Conservation (phyloP, 2,888 invertebrate species). For the Ochropleura leucogaster region DNA sequence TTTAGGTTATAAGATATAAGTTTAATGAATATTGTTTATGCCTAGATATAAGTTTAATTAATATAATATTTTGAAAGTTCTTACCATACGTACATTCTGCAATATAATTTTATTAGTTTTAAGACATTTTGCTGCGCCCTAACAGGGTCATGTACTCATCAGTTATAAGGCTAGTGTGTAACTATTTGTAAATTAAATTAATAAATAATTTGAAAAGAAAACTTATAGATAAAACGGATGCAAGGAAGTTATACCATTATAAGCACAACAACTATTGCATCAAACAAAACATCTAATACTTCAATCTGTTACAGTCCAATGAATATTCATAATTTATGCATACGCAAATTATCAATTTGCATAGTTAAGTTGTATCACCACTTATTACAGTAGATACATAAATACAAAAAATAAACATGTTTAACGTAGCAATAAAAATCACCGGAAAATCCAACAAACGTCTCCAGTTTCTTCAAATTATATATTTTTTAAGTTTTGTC, state of each 20-base stretch:
- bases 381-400: background rate
- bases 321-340: slow-evolving; percentile 6
- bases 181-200: too few relatives aligned
- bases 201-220: background rate
- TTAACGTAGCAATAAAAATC: background rate
- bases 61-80: too few relatives aligned
- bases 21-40: too few relatives aligned
- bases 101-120: too few relatives aligned
- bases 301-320: background rate
- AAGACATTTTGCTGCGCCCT: too few relatives aligned
- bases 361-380: slow-evolving; percentile 1
- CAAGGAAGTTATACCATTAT: background rate
- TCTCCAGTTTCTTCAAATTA: background rate
- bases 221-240: slow-evolving; percentile 1
- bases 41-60: too few relatives aligned
- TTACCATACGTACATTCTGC: too few relatives aligned
- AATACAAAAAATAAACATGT: background rate
- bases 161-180: too few relatives aligned
- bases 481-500: background rate
- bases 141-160: too few relatives aligned
- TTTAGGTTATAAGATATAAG: too few relatives aligned
- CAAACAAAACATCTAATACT: background rate
- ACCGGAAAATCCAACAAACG: background rate
- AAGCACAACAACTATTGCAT: background rate
- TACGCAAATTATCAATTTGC: slow-evolving; percentile 10